These are phyloP conservation scores for Siderastrea radians DNA, from an alignment of 92 coral and sea anemone species.

Conservation along the genomic window DNA sequence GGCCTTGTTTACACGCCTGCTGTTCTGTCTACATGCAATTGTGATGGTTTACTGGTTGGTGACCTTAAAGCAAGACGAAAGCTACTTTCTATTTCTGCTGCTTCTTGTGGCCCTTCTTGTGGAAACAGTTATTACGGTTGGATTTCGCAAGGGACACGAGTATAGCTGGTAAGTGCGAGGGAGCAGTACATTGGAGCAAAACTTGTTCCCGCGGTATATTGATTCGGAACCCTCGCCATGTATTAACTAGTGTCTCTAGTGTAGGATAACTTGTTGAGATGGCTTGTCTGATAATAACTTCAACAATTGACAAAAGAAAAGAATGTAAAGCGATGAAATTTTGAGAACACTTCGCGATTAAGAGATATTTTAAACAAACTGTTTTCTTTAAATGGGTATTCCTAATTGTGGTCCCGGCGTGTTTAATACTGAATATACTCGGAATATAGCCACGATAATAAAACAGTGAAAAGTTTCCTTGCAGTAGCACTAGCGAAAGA, in stretches of 20 bases:
- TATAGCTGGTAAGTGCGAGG: constrained; percentile 84
- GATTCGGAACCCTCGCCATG: background rate
- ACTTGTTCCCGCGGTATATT: background rate
- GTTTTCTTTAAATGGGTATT: too few relatives aligned
- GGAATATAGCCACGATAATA: too few relatives aligned
- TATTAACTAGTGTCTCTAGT: background rate
- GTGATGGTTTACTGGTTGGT: constrained; percentile 92
- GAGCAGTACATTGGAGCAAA: background rate
- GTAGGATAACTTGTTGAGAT: background rate
- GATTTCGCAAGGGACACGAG: constrained; percentile 91
- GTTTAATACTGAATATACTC: too few relatives aligned
- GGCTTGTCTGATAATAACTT: background rate
- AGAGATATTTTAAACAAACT: background rate
- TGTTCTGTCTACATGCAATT: constrained; percentile 83
- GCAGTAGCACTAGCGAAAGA: background rate
- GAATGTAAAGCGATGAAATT: background rate
- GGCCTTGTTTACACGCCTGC: constrained; percentile 88
- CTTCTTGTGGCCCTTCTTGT: constrained; percentile 75
- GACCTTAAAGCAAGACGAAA: constrained; percentile 65
- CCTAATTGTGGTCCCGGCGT: too few relatives aligned
- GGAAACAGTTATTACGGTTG: constrained; percentile 89
- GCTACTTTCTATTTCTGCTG: constrained; percentile 71
- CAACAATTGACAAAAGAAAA: constrained; percentile 5
- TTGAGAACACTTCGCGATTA: background rate
- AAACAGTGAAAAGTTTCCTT: background rate